Base-by-base conservation (phyloP, 2,888 invertebrate species). In the Perdita meconis region DNA sequence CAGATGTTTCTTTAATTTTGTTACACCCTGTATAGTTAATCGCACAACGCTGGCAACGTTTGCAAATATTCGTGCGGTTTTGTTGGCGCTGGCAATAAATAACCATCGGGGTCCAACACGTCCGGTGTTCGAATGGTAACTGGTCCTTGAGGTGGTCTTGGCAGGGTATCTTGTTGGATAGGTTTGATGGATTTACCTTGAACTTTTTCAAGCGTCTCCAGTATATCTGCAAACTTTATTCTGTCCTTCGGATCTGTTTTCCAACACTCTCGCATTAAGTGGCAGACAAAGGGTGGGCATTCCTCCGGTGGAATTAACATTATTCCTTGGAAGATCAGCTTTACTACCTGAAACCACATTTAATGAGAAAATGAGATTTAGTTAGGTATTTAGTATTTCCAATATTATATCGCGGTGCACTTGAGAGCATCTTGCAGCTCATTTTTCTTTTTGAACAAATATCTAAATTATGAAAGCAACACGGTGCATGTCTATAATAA, bases 191-290 rank as follows among this genome's bases (percentile, higher is more conserved):
- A 80, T 63, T 89, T 90, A 40, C 89, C 90, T 67, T 89, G 88
- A 16, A 88, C 92, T 44, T 94, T 94, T 74, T 95, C 94, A 69
- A 96, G 92, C 85, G 94, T 95, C 38, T 94, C 94, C 90, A 95
- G 94, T 83, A 97, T 95, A 80, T 95, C 95, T 26, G 94, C 92
- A 89, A 97, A 97, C 19, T 94, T 94, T 55, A 96, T 94, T 61
- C 97, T 94, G 84, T 97, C 96, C 65, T 95, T 94, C 0, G 97
- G 96, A 86, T 97, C 97, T 0, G 95, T 94, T 88, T 96, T 95
- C 97, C 97, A 97, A 86, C 97, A 97, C 13, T 95, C 94, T 8
- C 94, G 94, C 97, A 97, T 97, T 80, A 97, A 92, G 73, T 96
- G 95, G 85, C 95, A 95, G 5, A 97, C 95, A 64, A 95, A 93